These are phyloP conservation scores for Limnodromus scolopaceus DNA, from an alignment of 2,797 vertebrate genomes.

Conservation along the genomic window DNA sequence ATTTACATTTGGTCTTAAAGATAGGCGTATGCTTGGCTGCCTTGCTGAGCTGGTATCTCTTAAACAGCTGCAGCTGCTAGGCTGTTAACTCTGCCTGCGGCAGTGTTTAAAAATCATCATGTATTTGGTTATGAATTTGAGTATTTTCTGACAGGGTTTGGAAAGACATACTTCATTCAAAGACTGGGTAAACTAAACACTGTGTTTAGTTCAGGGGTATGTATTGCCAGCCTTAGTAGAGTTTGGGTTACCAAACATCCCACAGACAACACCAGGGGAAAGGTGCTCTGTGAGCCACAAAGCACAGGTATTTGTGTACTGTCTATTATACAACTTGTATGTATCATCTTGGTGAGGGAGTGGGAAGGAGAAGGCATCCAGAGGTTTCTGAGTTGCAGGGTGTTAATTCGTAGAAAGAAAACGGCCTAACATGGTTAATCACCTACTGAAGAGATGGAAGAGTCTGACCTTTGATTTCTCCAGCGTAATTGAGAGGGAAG, in stretches of 20 bases:
- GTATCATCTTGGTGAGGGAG: background rate
- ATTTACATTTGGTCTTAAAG: background rate
- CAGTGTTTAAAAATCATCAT: background rate
- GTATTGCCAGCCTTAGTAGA: too few relatives aligned
- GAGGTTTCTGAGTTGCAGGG: background rate
- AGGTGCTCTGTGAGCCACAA: background rate
- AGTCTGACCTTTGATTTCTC: background rate
- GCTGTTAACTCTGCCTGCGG: background rate
- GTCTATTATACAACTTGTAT: accelerated
- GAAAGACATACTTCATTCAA: accelerated
- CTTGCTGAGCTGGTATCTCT: background rate
- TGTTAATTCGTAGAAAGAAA: background rate
- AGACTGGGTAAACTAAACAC: background rate
- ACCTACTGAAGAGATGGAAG: background rate
- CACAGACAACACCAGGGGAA: background rate
- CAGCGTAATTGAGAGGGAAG: background rate
- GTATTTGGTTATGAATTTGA: background rate
- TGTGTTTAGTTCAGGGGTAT: background rate
- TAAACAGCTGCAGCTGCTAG: background rate
- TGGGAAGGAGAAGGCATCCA: background rate
- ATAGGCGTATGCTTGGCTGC: background rate
- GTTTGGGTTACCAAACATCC: background rate
- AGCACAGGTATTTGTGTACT: accelerated
- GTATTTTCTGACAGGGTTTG: background rate
- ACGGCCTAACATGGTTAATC: background rate